Base-by-base conservation (phyloP, 2,888 invertebrate species). In the Clusia tigrina region DNA sequence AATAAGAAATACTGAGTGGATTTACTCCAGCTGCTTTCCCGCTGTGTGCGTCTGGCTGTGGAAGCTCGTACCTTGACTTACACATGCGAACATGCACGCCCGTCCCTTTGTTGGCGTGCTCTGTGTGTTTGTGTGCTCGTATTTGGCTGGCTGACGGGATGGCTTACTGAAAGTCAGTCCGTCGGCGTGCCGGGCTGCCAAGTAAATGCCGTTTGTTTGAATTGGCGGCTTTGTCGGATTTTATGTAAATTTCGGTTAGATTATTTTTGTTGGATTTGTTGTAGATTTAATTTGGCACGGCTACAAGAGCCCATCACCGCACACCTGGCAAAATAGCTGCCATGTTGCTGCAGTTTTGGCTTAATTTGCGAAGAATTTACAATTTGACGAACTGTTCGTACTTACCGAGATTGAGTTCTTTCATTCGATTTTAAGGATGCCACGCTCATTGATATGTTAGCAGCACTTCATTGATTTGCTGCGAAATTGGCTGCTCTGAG, bases 241-340 rank as follows among this genome's bases (percentile, higher is more conserved):
- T 42, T 15, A 42, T 42, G 42, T 42, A n/a, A 15, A 42, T 15
- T 42, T 48, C 48, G 2, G 9, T 18, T 48, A 48, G 22, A 48
- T 48, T 48, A 15, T 48, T 48, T 48, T 48, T 22, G 48, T 48
- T 22, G 48, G 22, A 22, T 22, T 48, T 48, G 20, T 22, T n/a
- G 18, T 48, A 48, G 48, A 48, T 48, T 48, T 48, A 18, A 48
- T 48, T 48, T 48, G 48, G 22, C 22, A 22, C 48, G 48, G 18
- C 15, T 20, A 48, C 48, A 48, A 48, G 22, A 20, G 18, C 20
- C 9, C n/a, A 3, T 42, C n/a, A 15, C 10, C n/a, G 3, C n/a
- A 32, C 42, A 48, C 20, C 48, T 32, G 32, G 32, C 12, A 9
- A 6, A 32, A 12, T 32, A 12, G 32, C 32, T 32, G 32, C n/a